These are phyloP conservation scores for Microcebus griseorufus DNA, from an alignment of 2,113 vertebrate genomes.

Conservation along the genomic window DNA sequence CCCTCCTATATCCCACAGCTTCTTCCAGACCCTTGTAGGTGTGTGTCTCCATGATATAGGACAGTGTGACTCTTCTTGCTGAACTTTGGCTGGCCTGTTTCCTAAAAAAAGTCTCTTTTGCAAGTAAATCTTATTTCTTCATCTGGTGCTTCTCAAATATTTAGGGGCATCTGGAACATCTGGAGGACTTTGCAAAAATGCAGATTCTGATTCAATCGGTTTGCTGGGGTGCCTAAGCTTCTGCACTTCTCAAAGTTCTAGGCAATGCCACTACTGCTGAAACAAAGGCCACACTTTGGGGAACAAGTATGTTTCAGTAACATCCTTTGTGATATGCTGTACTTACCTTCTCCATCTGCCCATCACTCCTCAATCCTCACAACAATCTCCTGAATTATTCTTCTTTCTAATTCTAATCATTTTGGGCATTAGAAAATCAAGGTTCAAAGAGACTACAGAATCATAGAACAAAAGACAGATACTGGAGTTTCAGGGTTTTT, in stretches of 20 bases:
- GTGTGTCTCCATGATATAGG: neutral
- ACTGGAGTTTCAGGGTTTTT: neutral
- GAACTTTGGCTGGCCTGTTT: neutral
- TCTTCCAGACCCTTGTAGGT: neutral
- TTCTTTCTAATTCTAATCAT: neutral
- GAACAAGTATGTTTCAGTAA: neutral
- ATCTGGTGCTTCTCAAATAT: neutral
- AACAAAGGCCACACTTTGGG: too few relatives aligned
- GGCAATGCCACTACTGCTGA: neutral
- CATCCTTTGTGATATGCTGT: neutral
- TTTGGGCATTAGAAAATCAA: neutral
- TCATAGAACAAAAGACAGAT: neutral
- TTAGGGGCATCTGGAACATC: neutral
- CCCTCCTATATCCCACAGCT: neutral
- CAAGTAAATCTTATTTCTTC: neutral
- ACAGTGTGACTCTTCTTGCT: neutral
- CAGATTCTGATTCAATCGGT: neutral
- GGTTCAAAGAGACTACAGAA: neutral
- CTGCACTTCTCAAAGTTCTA: neutral
- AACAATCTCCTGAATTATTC: neutral
- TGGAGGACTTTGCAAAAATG: neutral
- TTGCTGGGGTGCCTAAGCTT: neutral
- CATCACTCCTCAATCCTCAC: neutral
- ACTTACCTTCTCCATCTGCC: neutral
- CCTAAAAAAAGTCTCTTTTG: neutral